Evolutionary conservation across 1,140 invertebrate genomes (phyloP), one percentile per base, ranked within the genome.

Genomic region (Drosophila murphyi): DNA sequence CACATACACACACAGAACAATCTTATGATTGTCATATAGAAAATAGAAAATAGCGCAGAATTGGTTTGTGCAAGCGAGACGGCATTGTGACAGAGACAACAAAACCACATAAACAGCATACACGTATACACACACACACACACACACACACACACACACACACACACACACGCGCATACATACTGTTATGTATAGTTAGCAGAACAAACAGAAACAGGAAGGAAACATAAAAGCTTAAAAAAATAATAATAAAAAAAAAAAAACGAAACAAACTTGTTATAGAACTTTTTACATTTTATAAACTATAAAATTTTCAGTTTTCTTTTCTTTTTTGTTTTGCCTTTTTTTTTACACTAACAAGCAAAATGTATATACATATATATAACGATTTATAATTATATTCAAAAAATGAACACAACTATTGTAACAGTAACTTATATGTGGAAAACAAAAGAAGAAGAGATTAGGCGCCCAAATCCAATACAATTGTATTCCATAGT

Each of bases 371-470:
- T 61, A 47, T 43, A 50, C 34, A 78, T 83, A 83, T 61, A 82
- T 76, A 82, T 72, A 72, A 80, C 72, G 56, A 69, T 64, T 54
- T 37, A 48, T 83, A 83, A 82, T 72, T 80, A 77, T 52, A 59
- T 72, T 28, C 47, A 52, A 52, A 65, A 20, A 29, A 31, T 34
- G 31, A 52, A 52, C 31, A 31, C 50, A 52, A 52, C 31, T 35
- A 35, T 34, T 52, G 10, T 52, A 52, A 69, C 12, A 35, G 20
- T 37, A 45, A 35, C 41, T 48, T 4, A 56, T 31, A 34, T 37
- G 12, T 10, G 37, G 8, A 50, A 39, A 39, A 29, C 6, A 12
- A 48, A 31, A 31, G n/a, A 8, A 60, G 7, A 5, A 60, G 34
- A 20, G 7, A 10, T 0, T 3, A 48, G 10, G 8, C 8, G 29